A percentile compares a stretch with the other conserved stretches of the same genome.
phyloP scores from a whole-genome alignment of 2,797 vertebrate genomes.

The Pangasius krempfi region DNA sequence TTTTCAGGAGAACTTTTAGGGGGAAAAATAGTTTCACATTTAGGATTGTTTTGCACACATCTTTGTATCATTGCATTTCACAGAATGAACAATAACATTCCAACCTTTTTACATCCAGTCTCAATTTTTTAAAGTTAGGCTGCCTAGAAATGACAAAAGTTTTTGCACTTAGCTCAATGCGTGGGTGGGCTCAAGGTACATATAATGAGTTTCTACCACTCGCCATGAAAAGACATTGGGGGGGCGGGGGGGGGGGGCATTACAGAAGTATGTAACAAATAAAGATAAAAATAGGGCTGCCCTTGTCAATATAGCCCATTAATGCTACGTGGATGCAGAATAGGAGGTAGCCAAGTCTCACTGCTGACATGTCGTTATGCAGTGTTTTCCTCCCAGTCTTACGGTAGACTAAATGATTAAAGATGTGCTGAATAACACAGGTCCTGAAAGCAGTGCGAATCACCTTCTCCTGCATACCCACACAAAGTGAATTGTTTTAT shows the following conservation, averaged over 20 bases:
- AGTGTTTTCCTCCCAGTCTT: not conserved
- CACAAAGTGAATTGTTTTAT: not conserved
- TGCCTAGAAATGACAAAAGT: not conserved
- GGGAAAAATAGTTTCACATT: not conserved
- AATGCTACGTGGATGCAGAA: not conserved
- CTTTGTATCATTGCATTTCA: not conserved
- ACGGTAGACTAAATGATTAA: not conserved
- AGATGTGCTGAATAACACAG: not conserved
- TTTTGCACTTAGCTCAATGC: not conserved
- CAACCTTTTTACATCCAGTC: not conserved
- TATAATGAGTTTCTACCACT: constrained; percentile 11
- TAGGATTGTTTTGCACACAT: not conserved
- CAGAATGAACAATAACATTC: not conserved
- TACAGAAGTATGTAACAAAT: constrained; percentile 1
- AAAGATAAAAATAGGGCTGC: constrained; percentile 11
- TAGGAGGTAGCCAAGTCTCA: not conserved
- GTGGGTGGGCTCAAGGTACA: not conserved
- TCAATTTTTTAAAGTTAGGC: not conserved
- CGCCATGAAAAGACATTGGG: not conserved
- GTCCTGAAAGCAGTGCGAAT: not conserved
- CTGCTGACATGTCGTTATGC: constrained; percentile 1
- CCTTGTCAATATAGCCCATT: not conserved
- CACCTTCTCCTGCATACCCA: not conserved
- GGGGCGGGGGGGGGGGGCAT: too few species aligned
- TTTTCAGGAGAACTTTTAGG: not conserved